Conservation (phyloP, 1,140 invertebrate genomes). For the Ostrea denselamellosa region DNA sequence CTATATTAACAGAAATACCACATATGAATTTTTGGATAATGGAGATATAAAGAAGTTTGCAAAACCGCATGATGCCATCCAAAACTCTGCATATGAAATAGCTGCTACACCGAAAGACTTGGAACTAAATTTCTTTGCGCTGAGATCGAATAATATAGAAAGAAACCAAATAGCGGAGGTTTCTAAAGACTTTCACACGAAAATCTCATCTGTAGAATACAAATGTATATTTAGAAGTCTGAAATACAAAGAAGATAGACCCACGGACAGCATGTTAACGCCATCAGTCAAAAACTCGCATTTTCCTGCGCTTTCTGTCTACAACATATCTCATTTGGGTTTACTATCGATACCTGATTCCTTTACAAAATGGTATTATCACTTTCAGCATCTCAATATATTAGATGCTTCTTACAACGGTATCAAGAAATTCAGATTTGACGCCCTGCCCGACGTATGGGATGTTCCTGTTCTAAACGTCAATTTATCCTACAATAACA, state of each 20-base stretch:
- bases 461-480: slow-evolving; percentile 46
- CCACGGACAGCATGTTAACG: slow-evolving; percentile 46
- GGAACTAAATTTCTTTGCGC: not conserved
- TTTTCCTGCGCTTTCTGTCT: slow-evolving; percentile 50
- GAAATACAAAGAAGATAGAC: slow-evolving; percentile 51
- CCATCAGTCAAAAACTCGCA: slow-evolving; percentile 53
- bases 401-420: slow-evolving; percentile 63
- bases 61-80: not conserved
- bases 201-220: slow-evolving; percentile 47
- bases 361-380: slow-evolving; percentile 56
- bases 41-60: slow-evolving; percentile 1
- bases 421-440: slow-evolving; percentile 56
- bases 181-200: slow-evolving; percentile 46
- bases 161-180: slow-evolving; percentile 20
- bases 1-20: slow-evolving; percentile 51
- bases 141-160: not conserved
- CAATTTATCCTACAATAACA: slow-evolving; percentile 62
- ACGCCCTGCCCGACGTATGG: not conserved
- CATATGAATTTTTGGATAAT: slow-evolving; percentile 33
- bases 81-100: not conserved
- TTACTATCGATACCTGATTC: slow-evolving; percentile 47
- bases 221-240: slow-evolving; percentile 54
- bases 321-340: slow-evolving; percentile 59
- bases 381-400: slow-evolving; percentile 59
- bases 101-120: not conserved